Base-by-base conservation (phyloP, 2,888 invertebrate genomes). In the Drosophila rubida region DNA sequence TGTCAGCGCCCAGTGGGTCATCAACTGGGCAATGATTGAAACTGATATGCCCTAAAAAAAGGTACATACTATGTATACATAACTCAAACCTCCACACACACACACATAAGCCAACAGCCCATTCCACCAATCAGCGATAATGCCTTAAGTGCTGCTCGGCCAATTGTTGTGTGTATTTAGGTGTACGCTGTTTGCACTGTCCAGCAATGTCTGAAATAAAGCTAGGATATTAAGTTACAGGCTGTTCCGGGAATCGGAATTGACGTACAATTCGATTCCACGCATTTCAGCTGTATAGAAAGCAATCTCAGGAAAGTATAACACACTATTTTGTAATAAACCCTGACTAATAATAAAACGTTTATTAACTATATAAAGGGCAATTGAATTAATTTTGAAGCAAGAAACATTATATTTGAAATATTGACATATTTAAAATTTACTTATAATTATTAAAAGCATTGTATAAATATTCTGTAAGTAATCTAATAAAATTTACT, bases 1-100 rank as follows among this genome's bases (percentile, higher is more conserved):
- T 35, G 49, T 22, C 60, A 51, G 14, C n/a, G 53, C 78, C 42
- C 69, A 85, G 65, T 85, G 75, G 86, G 83, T 74, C 79, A 79
- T 69, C 74, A 76, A 63, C 27, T 27, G 35, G 37, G 48, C 75
- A 68, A 27, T 62, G 71, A 62, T 58, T 66, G 87, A 71, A 85
- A 87, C 78, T 70, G 79, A 87, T 87, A 89, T 72, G 72, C 45
- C 32, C 39, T n/a, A 32, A 32, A 25, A 27, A 27, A 41, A 60
- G 59, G 53, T 60, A 32, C 19, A 19, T 19, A 19, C 30, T 14
- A 27, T 39, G 23, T 35, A 42, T 19, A 44, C 27, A 42, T 19
- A 44, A 14, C 19, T 4, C 23, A 58, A 32, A 55, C 16, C 27
- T 51, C 50, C 32, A 58, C 59, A 71, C 22, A 37, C 27, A 50